Evolutionary conservation across 2,888 invertebrate genomes (phyloP).

Genomic region (Aplocera efformata): DNA sequence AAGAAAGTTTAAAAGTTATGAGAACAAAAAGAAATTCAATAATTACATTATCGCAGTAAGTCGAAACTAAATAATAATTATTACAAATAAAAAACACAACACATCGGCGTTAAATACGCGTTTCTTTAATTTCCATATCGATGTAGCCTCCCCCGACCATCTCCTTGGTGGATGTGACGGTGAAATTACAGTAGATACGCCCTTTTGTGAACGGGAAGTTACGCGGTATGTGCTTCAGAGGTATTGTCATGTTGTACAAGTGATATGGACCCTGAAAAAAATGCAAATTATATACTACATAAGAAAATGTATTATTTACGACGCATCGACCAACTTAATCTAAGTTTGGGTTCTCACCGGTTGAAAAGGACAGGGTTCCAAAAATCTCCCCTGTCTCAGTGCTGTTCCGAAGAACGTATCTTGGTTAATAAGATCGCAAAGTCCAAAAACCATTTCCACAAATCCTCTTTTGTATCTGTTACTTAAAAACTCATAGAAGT

Average conservation of each 20-base stretch:
- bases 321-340: too few species aligned
- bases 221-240: constrained; percentile 31
- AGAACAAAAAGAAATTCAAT: too few species aligned
- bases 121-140: constrained; percentile 33
- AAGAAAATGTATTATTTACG: background rate
- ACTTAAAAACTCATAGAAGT: constrained; percentile 21
- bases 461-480: constrained; percentile 21
- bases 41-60: too few species aligned
- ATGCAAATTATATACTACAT: background rate
- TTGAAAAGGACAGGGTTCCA: constrained; percentile 27
- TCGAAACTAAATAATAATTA: too few species aligned
- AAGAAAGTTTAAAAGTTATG: too few species aligned
- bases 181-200: constrained; percentile 32
- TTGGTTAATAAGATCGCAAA: constrained; percentile 31
- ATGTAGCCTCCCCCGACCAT: constrained; percentile 25
- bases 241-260: constrained; percentile 36
- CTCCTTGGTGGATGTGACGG: constrained; percentile 13
- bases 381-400: constrained; percentile 24
- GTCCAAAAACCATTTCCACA: constrained; percentile 28
- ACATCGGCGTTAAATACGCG: too few species aligned
- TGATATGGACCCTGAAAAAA: constrained; percentile 32
- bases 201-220: constrained; percentile 39
- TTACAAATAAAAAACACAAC: too few species aligned
- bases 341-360: constrained; percentile 23
- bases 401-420: constrained; percentile 30